Conservation (phyloP, 2,113 vertebrate genomes). For the Dolichallabes microphthalmus region DNA sequence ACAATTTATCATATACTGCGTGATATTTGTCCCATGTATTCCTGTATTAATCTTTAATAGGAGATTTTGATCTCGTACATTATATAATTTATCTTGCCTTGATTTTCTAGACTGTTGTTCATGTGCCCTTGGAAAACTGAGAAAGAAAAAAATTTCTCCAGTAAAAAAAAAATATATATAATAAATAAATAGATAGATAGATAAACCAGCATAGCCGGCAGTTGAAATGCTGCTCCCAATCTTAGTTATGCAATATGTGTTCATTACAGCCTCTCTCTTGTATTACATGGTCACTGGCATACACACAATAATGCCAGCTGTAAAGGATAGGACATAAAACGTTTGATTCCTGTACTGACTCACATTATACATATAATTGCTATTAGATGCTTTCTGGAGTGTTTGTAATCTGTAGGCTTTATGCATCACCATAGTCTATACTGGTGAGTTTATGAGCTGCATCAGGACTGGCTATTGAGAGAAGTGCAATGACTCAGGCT, state of each 20-base stretch:
- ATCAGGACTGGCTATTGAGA: not conserved
- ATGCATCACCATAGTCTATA: not conserved
- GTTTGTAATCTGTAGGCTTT: not conserved
- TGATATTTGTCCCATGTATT: not conserved
- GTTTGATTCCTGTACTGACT: not conserved
- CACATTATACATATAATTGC: not conserved
- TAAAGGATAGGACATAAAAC: not conserved
- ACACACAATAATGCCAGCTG: not conserved
- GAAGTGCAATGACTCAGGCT: slow-evolving; percentile 7
- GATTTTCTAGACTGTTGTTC: not conserved
- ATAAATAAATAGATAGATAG: not conserved
- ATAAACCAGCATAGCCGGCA: slow-evolving; percentile 34
- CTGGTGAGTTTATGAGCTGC: not conserved
- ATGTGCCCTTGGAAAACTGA: not conserved
- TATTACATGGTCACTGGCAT: not conserved
- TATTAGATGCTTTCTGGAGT: not conserved
- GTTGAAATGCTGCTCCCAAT: slow-evolving; percentile 9
- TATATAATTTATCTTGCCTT: not conserved
- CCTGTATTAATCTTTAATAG: not conserved
- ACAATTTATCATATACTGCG: not conserved
- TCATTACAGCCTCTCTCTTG: slow-evolving; percentile 12
- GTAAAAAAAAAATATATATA: too few species aligned
- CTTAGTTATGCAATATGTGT: slow-evolving; percentile 34
- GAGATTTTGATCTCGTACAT: not conserved
- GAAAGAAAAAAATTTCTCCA: not conserved